Percentiles rank a stretch among this genome's conserved stretches.
Conservation (phyloP, 2,888 invertebrate species). For the Nomada hirtipes region DNA sequence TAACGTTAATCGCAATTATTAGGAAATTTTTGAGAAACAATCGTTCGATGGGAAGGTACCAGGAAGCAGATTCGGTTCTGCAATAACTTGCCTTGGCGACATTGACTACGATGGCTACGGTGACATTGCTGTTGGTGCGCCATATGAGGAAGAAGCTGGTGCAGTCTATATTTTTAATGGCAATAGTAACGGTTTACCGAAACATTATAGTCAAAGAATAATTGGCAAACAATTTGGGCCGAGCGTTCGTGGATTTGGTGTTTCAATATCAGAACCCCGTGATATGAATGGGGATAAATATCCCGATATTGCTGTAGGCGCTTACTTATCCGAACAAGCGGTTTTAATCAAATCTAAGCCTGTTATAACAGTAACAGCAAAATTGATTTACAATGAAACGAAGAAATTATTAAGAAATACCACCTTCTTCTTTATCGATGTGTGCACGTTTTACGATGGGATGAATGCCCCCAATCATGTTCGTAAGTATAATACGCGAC, state of each 20-base stretch:
- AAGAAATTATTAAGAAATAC: slow-evolving; percentile 63
- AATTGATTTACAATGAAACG: slow-evolving; percentile 41
- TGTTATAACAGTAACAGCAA: slow-evolving; percentile 70
- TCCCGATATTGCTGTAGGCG: slow-evolving; percentile 82
- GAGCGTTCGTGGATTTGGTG: slow-evolving; percentile 83
- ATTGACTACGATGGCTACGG: slow-evolving; percentile 87
- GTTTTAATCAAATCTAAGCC: slow-evolving; percentile 81
- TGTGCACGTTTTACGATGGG: slow-evolving; percentile 72
- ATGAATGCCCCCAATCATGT: slow-evolving; percentile 64
- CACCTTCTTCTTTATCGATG: slow-evolving; percentile 59
- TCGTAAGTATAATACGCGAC: slow-evolving; percentile 63
- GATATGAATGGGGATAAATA: slow-evolving; percentile 84
- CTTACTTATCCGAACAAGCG: slow-evolving; percentile 82
- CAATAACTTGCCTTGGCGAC: slow-evolving; percentile 86
- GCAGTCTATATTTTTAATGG: slow-evolving; percentile 79
- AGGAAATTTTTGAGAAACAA: slow-evolving; percentile 65
- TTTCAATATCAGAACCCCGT: slow-evolving; percentile 82
- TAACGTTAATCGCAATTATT: neutral
- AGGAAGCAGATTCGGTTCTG: slow-evolving; percentile 86
- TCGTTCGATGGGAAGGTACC: slow-evolving; percentile 81
- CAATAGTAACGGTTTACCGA: slow-evolving; percentile 71
- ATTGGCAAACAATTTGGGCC: slow-evolving; percentile 73
- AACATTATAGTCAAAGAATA: slow-evolving; percentile 80
- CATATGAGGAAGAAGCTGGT: slow-evolving; percentile 76
- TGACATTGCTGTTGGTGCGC: slow-evolving; percentile 81